phyloP scores from a whole-genome alignment of 2,888 invertebrate species.

The Sturmia bella region DNA sequence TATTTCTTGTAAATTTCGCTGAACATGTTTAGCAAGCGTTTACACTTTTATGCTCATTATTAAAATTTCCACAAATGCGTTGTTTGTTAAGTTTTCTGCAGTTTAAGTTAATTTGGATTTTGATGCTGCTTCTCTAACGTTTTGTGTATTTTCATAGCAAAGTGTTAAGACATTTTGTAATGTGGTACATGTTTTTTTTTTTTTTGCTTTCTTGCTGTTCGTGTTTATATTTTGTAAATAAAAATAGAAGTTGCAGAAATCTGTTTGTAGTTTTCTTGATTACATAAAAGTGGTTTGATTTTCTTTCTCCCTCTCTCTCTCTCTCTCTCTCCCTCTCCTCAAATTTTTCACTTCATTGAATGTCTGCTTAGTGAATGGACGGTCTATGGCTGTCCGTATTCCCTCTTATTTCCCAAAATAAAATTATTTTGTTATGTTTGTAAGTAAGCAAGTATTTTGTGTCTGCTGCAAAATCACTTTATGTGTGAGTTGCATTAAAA shows the following conservation, averaged over 20 bases:
- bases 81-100: slow-evolving; percentile 40
- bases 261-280: slow-evolving; percentile 13
- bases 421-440: slow-evolving; percentile 10
- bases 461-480: slow-evolving; percentile 26
- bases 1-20: slow-evolving; percentile 24
- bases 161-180: slow-evolving; percentile 55
- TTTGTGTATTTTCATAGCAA: slow-evolving; percentile 20
- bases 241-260: slow-evolving; percentile 43
- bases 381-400: slow-evolving; percentile 9
- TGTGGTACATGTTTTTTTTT: slow-evolving; percentile 11
- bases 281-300: slow-evolving; percentile 40
- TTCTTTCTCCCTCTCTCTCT: slow-evolving; percentile 10
- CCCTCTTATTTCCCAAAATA: slow-evolving; percentile 14
- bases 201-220: too few relatives aligned
- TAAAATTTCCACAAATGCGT: slow-evolving; percentile 9
- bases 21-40: slow-evolving; percentile 53
- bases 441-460: slow-evolving; percentile 41
- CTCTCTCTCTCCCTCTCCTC: too few relatives aligned
- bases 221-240: background rate
- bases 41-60: slow-evolving; percentile 61
- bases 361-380: slow-evolving; percentile 15
- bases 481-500: slow-evolving; percentile 32
- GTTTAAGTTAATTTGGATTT: slow-evolving; percentile 23
- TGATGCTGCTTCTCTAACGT: slow-evolving; percentile 38
- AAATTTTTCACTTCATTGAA: slow-evolving; percentile 34